Conservation (phyloP, 2,888 invertebrate genomes). For the Yponomeuta plumbellus region DNA sequence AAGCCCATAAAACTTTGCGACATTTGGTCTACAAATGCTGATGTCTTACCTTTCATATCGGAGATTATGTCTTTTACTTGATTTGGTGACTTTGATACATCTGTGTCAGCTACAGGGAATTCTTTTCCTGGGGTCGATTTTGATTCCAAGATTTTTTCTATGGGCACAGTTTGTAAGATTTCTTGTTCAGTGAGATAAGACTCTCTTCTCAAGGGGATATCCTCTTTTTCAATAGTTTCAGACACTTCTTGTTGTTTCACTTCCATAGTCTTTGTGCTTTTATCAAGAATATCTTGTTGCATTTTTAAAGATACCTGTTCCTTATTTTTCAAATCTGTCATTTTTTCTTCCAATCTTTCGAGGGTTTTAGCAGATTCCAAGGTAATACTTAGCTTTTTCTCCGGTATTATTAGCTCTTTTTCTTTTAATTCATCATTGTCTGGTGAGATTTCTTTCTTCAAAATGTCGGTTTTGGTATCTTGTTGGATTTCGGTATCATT, state of each 20-base stretch:
- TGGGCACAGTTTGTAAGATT: too few relatives aligned
- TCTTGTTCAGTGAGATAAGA: neutral
- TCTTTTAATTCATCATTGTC: neutral
- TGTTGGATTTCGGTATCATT: conserved; percentile 14
- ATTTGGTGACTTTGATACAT: neutral
- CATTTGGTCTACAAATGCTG: neutral
- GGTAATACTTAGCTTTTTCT: conserved; percentile 43
- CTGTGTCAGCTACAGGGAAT: neutral
- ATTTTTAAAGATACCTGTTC: conserved; percentile 26
- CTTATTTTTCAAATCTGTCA: conserved; percentile 52
- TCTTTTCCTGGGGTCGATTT: too few relatives aligned
- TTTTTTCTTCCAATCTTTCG: conserved; percentile 67
- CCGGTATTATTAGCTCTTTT: conserved; percentile 23
- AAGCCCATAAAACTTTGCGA: neutral
- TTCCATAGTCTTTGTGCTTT: too few relatives aligned
- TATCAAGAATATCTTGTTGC: neutral
- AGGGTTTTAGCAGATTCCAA: conserved; percentile 60
- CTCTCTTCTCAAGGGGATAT: neutral
- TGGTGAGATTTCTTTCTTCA: neutral
- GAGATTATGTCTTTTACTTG: neutral
- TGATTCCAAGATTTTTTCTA: too few relatives aligned
- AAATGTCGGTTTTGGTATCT: conserved; percentile 14
- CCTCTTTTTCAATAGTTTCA: neutral
- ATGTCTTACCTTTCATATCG: neutral
- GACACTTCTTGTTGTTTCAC: too few relatives aligned